Percentiles rank a stretch among this genome's conserved stretches.
Conservation (phyloP, 1,140 invertebrate species). For the Helicorthomorpha holstii region DNA sequence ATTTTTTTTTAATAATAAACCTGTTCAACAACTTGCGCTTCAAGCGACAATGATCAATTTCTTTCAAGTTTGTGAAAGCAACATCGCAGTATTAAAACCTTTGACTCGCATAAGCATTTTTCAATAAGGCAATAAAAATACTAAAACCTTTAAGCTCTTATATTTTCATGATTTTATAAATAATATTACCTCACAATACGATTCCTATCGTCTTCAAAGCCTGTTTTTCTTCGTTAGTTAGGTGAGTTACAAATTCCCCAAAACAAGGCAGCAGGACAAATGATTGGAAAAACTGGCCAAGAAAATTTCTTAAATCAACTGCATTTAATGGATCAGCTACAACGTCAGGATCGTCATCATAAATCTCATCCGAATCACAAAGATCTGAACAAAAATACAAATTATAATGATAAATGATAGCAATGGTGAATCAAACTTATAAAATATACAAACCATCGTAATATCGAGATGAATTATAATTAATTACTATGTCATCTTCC, state of each 20-base stretch:
- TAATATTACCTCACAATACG: neutral
- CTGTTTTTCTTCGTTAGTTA: slow-evolving; percentile 31
- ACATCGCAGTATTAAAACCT: too few relatives aligned
- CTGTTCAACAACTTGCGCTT: too few relatives aligned
- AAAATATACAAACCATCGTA: slow-evolving; percentile 11
- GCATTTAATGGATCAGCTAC: slow-evolving; percentile 40
- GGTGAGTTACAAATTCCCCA: slow-evolving; percentile 34
- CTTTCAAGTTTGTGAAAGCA: too few relatives aligned
- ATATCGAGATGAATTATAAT: neutral
- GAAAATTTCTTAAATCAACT: slow-evolving; percentile 37
- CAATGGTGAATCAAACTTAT: slow-evolving; percentile 6
- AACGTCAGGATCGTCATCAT: slow-evolving; percentile 34
- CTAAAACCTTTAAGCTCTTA: too few relatives aligned
- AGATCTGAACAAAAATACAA: neutral
- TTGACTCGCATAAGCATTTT: too few relatives aligned
- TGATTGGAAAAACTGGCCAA: slow-evolving; percentile 39
- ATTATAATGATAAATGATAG: neutral
- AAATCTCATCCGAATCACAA: neutral
- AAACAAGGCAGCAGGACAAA: slow-evolving; percentile 41
- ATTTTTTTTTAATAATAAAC: too few relatives aligned
- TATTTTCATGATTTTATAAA: too few relatives aligned
- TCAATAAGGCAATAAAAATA: too few relatives aligned
- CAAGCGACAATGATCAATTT: too few relatives aligned
- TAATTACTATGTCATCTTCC: neutral
- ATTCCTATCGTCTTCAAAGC: slow-evolving; percentile 22